Evolutionary conservation across 2,888 invertebrate genomes (phyloP).

Genomic region (Melieria omissa): DNA sequence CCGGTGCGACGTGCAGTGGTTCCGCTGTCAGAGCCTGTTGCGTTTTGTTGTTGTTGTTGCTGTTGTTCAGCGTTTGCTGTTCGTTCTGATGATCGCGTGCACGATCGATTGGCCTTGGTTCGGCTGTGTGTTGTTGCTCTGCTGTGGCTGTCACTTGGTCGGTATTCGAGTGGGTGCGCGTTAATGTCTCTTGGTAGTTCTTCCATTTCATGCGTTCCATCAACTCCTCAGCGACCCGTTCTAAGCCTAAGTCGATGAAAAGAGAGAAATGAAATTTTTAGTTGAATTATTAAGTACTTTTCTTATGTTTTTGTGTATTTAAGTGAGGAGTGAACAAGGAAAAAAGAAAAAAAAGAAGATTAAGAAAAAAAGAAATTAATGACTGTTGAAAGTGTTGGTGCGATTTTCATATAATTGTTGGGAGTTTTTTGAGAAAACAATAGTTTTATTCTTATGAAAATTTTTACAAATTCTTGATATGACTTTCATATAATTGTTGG

Average conservation of each 20-base stretch:
- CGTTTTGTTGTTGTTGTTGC: slow-evolving; percentile 27
- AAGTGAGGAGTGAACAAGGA: slow-evolving; percentile 9
- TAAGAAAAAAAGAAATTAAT: background rate
- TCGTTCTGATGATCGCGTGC: slow-evolving; percentile 36
- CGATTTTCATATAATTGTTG: no score
- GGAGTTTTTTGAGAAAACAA: no score
- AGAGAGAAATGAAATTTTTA: slow-evolving; percentile 12
- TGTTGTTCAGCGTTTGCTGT: slow-evolving; percentile 41
- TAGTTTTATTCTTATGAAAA: no score
- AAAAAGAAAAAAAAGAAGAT: slow-evolving; percentile 8
- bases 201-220: slow-evolving; percentile 97
- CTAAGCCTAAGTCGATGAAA: slow-evolving; percentile 77
- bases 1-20: slow-evolving; percentile 28
- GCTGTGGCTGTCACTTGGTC: slow-evolving; percentile 53
- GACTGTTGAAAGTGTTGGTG: no score
- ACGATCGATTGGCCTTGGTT: slow-evolving; percentile 15
- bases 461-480: no score
- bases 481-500: no score
- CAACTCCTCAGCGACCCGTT: slow-evolving; percentile 96
- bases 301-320: background rate
- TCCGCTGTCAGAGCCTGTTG: slow-evolving; percentile 45
- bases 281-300: background rate
- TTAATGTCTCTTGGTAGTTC: slow-evolving; percentile 85
- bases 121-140: slow-evolving; percentile 35
- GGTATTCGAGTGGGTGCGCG: slow-evolving; percentile 68